These are phyloP conservation scores for Zaprionus tsacasi DNA, from an alignment of 1,140 invertebrate genomes.

Conservation along the genomic window DNA sequence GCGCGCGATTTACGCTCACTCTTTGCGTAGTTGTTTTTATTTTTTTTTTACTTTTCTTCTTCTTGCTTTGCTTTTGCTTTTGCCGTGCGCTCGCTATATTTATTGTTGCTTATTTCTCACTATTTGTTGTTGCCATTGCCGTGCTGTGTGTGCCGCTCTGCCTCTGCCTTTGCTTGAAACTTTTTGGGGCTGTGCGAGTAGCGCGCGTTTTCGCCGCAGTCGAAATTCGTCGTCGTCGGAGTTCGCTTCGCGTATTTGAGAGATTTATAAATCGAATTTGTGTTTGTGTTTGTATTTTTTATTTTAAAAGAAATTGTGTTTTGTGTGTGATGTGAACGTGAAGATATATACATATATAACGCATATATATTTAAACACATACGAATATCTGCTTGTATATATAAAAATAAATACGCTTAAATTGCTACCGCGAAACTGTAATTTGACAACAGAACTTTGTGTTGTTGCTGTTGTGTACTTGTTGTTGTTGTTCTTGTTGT, in stretches of 20 bases:
- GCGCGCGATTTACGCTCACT: conserved; percentile 62
- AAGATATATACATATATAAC: conserved; percentile 35
- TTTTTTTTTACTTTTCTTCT: too few relatives aligned
- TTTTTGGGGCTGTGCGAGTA: conserved; percentile 51
- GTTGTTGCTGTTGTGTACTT: conserved; percentile 7
- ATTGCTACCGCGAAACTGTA: conserved; percentile 38
- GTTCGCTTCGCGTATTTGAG: conserved; percentile 52
- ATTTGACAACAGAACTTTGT: conserved; percentile 46
- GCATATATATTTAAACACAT: conserved; percentile 4
- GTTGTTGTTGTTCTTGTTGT: conserved; percentile 17
- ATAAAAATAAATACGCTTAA: conserved; percentile 43
- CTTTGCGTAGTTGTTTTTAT: conserved; percentile 43
- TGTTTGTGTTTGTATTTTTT: conserved; percentile 52
- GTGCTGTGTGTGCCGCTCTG: conserved; percentile 44
- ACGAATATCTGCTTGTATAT: conserved; percentile 16
- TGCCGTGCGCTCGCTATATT: conserved; percentile 35
- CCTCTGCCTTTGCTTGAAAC: conserved; percentile 31
- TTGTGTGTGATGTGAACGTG: conserved; percentile 47
- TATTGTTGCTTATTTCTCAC: conserved; percentile 53
- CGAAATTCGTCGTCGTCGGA: conserved; percentile 71
- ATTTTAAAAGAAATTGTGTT: conserved; percentile 45
- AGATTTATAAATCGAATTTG: conserved; percentile 57
- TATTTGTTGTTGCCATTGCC: conserved; percentile 24
- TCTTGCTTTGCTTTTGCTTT: conserved; percentile 30
- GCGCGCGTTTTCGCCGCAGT: conserved; percentile 75